Percentiles rank a stretch among this genome's conserved stretches.
Evolutionary conservation across 2,888 invertebrate genomes (phyloP).

Genomic region (Neuroscelio doddi): DNA sequence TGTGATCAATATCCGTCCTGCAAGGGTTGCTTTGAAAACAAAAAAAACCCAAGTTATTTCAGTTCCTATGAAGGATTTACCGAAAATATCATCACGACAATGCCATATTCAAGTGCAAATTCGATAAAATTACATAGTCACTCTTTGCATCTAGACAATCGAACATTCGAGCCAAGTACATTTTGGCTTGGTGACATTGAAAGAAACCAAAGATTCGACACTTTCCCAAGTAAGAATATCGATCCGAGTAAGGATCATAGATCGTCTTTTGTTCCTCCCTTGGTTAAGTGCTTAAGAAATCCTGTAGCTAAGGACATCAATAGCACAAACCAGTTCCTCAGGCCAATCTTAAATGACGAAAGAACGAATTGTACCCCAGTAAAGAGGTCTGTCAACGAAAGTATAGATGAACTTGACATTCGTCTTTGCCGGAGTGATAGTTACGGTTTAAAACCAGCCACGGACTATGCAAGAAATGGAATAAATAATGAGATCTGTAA

Average conservation of each 20-base stretch:
- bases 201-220: background rate
- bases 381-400: background rate
- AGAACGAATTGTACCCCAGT: background rate
- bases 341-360: background rate
- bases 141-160: background rate
- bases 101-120: background rate
- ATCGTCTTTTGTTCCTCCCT: no score
- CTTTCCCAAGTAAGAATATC: no score
- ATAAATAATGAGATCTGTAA: no score
- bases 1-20: constrained; percentile 58
- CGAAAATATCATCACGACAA: background rate
- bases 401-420: background rate
- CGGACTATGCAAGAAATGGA: no score
- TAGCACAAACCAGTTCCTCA: background rate
- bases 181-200: no score
- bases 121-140: background rate
- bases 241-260: no score
- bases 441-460: no score
- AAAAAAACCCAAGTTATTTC: background rate
- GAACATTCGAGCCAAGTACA: background rate
- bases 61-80: constrained; percentile 1
- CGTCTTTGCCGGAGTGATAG: no score
- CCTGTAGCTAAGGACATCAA: no score
- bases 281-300: no score
- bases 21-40: constrained; percentile 37